These are phyloP conservation scores for Romanomermis culicivorax DNA, from an alignment of 2,888 invertebrate species.

Conservation along the genomic window DNA sequence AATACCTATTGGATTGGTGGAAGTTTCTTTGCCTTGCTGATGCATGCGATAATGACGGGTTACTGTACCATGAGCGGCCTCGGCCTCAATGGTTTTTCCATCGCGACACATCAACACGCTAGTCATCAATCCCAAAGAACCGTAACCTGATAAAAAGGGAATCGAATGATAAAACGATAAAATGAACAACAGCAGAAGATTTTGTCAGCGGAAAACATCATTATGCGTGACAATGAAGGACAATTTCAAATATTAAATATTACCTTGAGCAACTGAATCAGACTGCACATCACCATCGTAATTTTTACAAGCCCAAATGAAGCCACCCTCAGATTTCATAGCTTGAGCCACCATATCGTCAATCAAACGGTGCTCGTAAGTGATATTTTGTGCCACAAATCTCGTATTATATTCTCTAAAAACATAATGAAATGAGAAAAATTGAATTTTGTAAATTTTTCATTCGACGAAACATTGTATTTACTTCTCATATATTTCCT, in stretches of 20 bases:
- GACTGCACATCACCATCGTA: slow-evolving; percentile 98
- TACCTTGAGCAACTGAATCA: slow-evolving; percentile 86
- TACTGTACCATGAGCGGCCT: slow-evolving; percentile 94
- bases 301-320: slow-evolving; percentile 99
- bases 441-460: background rate
- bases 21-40: slow-evolving; percentile 71
- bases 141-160: slow-evolving; percentile 31
- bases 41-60: slow-evolving; percentile 56
- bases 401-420: slow-evolving; percentile 52
- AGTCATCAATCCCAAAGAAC: slow-evolving; percentile 91
- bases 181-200: background rate
- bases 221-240: background rate
- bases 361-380: slow-evolving; percentile 94
- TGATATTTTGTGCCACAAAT: slow-evolving; percentile 64
- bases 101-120: slow-evolving; percentile 88
- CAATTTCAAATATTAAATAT: background rate
- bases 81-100: slow-evolving; percentile 89
- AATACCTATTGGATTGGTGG: slow-evolving; percentile 78
- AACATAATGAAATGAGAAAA: background rate
- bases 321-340: slow-evolving; percentile 93
- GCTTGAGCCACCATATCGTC: slow-evolving; percentile 98
- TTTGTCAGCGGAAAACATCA: too few relatives aligned
- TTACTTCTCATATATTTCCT: slow-evolving; percentile 60
- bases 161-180: too few relatives aligned
- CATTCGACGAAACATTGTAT: slow-evolving; percentile 9